Percentiles rank a stretch among this genome's conserved stretches.
phyloP scores from a whole-genome alignment of 2,797 vertebrate species.

The Neopelma chrysocephalum region DNA sequence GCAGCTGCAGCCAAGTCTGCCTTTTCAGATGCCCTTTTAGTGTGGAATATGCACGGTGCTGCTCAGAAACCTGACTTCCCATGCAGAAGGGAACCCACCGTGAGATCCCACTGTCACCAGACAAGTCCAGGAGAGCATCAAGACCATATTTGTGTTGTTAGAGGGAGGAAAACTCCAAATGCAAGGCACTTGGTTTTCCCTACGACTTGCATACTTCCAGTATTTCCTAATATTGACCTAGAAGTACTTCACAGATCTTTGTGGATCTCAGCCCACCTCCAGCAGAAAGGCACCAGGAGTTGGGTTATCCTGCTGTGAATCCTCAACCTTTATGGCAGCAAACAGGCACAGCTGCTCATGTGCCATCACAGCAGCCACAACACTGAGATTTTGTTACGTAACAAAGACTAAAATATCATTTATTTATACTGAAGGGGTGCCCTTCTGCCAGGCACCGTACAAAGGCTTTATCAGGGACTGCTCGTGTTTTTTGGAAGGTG shows the following conservation, averaged over 20 bases:
- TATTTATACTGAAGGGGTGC: not conserved
- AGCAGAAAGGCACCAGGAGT: not conserved
- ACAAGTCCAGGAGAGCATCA: not conserved
- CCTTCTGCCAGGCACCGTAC: not conserved
- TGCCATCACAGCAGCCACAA: not conserved
- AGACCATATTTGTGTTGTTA: not conserved
- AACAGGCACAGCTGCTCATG: not conserved
- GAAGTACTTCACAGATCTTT: not conserved
- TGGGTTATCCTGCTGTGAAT: not conserved
- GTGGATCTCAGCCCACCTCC: not conserved
- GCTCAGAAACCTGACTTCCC: not conserved
- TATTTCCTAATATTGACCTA: not conserved
- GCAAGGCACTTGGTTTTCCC: not conserved
- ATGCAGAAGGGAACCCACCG: fast-evolving
- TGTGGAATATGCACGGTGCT: not conserved
- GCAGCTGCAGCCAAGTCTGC: slow-evolving; percentile 19
- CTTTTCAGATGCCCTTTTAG: not conserved
- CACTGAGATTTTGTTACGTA: not conserved
- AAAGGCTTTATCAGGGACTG: fast-evolving
- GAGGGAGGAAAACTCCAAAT: not conserved
- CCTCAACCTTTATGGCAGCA: not conserved
- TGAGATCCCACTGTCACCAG: not conserved
- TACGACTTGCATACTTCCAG: not conserved
- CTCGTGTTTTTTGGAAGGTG: fast-evolving
- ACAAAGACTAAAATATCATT: not conserved